A percentile compares a stretch with the other conserved stretches of the same genome.
These are phyloP conservation scores for Aplysia californica DNA, from an alignment of 1,140 invertebrate species.

Conservation along the genomic window DNA sequence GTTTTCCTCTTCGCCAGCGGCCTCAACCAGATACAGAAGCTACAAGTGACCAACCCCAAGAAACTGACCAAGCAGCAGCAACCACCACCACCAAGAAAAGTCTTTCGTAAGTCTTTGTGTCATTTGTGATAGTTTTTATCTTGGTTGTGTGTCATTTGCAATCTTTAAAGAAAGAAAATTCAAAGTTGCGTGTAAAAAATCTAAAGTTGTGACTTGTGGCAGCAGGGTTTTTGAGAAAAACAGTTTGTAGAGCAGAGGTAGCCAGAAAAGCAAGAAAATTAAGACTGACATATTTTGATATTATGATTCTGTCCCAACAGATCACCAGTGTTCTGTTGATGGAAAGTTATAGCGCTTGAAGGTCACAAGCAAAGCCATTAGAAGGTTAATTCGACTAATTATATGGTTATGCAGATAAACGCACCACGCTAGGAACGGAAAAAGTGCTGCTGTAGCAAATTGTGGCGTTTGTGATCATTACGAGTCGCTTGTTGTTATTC, in stretches of 20 bases:
- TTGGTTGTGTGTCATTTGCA: background rate
- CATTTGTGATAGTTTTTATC: background rate
- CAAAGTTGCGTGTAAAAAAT: background rate
- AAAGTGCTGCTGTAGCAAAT: no score
- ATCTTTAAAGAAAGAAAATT: background rate
- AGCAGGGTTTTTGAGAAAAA: no score
- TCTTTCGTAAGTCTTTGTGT: conserved; percentile 10
- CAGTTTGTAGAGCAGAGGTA: no score
- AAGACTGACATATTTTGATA: no score
- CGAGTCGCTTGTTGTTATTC: no score
- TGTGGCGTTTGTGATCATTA: no score
- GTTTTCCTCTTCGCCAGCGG: conserved; percentile 85
- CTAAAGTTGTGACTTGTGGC: background rate
- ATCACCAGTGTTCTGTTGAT: background rate
- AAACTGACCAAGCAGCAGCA: conserved; percentile 28
- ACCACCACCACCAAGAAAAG: conserved; percentile 1
- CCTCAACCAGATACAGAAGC: conserved; percentile 81
- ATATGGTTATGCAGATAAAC: no score
- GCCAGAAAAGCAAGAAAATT: no score
- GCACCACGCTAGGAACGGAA: no score
- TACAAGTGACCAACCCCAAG: conserved; percentile 59
- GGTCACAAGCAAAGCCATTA: no score
- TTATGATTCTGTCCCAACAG: no score
- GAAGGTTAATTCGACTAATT: no score
- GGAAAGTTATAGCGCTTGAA: background rate